Evolutionary conservation across 2,113 vertebrate genomes (phyloP).

Genomic region (Tinamus guttatus): DNA sequence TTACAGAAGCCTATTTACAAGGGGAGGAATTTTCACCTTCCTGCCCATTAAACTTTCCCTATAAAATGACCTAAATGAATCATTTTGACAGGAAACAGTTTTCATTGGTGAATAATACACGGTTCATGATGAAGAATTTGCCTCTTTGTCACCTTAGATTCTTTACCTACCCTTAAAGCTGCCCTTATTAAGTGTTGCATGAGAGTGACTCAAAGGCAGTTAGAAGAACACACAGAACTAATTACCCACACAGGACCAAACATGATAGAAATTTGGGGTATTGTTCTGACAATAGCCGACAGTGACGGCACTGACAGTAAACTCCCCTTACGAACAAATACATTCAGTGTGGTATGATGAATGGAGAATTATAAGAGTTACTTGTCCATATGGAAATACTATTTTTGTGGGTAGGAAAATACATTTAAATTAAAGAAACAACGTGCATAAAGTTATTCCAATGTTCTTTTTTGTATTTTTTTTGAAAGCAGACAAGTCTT

Average conservation of each 20-base stretch:
- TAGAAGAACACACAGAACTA: neutral
- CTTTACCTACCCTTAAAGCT: neutral
- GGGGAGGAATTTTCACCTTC: neutral
- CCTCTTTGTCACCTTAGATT: neutral
- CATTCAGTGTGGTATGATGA: neutral
- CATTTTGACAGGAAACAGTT: neutral
- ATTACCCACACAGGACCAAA: slow-evolving; percentile 18
- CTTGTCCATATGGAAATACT: neutral
- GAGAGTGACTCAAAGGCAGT: neutral
- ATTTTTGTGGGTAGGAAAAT: neutral
- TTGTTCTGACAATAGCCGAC: neutral
- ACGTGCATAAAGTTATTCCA: neutral
- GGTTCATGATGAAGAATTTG: neutral
- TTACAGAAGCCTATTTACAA: neutral
- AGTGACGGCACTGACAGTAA: neutral
- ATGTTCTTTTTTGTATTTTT: neutral
- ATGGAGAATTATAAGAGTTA: neutral
- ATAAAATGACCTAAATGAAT: neutral
- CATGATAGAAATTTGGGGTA: neutral
- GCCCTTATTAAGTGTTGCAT: neutral
- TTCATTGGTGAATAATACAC: neutral
- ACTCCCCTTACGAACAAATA: neutral
- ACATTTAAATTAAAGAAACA: neutral
- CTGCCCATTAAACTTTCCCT: rapidly evolving
- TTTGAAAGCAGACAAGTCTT: neutral